Percentiles rank a stretch among this genome's conserved stretches.
These are phyloP conservation scores for Hypotaenidia philippensis DNA, from an alignment of 2,797 vertebrate species.

Conservation along the genomic window DNA sequence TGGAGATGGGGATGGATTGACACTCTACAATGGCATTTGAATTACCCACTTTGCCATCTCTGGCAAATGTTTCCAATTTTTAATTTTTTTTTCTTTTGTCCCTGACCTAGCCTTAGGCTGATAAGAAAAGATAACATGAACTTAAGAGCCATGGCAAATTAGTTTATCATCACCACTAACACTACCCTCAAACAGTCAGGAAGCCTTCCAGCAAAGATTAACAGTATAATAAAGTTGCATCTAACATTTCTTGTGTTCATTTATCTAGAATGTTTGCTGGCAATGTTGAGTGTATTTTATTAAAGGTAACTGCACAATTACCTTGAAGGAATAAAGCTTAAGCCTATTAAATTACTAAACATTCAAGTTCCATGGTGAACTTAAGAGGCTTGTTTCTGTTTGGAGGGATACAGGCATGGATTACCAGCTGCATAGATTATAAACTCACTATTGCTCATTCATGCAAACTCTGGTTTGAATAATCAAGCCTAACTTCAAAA, in stretches of 20 bases:
- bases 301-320: constrained; percentile 72
- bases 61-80: constrained; percentile 67
- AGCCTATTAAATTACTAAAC: constrained; percentile 66
- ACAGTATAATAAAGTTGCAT: constrained; percentile 78
- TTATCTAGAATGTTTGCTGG: constrained; percentile 72
- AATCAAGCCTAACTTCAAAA: constrained; percentile 42
- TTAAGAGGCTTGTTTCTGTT: constrained; percentile 55
- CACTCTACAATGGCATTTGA: constrained; percentile 41
- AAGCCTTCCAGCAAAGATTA: constrained; percentile 81
- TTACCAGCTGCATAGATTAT: constrained; percentile 45
- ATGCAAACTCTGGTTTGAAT: constrained; percentile 56
- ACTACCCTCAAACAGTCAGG: constrained; percentile 74
- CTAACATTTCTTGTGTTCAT: constrained; percentile 77
- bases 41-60: constrained; percentile 42
- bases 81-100: not conserved
- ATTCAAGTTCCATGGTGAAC: constrained; percentile 46
- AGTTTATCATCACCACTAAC: constrained; percentile 75
- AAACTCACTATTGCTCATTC: constrained; percentile 59
- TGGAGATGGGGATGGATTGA: constrained; percentile 43
- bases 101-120: constrained; percentile 72
- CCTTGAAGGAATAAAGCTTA: constrained; percentile 70
- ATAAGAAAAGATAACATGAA: constrained; percentile 78
- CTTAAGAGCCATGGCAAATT: constrained; percentile 77
- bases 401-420: not conserved
- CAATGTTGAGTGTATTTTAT: constrained; percentile 61